Evolutionary conservation across 2,888 invertebrate species (phyloP).

Genomic region (Halictus quadricinctus): DNA sequence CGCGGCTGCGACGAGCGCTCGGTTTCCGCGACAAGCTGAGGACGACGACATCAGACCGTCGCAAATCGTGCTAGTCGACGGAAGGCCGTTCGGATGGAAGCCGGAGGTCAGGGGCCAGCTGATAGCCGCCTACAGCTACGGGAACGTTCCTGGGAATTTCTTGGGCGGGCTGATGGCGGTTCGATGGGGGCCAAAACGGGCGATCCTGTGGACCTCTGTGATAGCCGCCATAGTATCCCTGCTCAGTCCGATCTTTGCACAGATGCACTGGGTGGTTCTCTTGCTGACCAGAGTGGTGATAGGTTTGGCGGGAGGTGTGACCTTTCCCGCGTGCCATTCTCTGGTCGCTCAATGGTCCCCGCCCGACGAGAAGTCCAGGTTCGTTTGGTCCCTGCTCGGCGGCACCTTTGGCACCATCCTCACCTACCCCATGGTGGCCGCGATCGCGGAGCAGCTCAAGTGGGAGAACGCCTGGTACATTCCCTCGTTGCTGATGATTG

Average conservation of each 20-base stretch:
- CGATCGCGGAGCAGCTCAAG: constrained; percentile 85
- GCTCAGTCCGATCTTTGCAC: constrained; percentile 72
- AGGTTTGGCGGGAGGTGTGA: constrained; percentile 83
- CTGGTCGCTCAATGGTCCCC: constrained; percentile 89
- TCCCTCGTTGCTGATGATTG: constrained; percentile 84
- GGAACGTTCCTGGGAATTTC: constrained; percentile 77
- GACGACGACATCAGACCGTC: background rate
- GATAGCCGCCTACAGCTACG: constrained; percentile 75
- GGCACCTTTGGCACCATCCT: constrained; percentile 89
- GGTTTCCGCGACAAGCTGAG: background rate
- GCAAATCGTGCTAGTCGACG: constrained; percentile 58
- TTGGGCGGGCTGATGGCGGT: constrained; percentile 75
- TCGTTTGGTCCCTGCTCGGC: constrained; percentile 88
- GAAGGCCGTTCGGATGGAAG: constrained; percentile 71
- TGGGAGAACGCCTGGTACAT: constrained; percentile 89
- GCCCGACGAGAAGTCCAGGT: constrained; percentile 89
- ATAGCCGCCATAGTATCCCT: constrained; percentile 69
- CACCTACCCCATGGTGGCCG: constrained; percentile 87
- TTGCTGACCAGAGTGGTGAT: constrained; percentile 70
- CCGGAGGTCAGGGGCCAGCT: constrained; percentile 74
- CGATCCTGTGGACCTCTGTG: constrained; percentile 76
- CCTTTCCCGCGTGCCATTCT: constrained; percentile 86
- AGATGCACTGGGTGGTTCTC: constrained; percentile 73
- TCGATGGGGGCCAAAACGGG: constrained; percentile 71
- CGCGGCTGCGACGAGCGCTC: background rate